Conservation (phyloP, 64 coral and sea anemone species). For the Montipora capricornis region DNA sequence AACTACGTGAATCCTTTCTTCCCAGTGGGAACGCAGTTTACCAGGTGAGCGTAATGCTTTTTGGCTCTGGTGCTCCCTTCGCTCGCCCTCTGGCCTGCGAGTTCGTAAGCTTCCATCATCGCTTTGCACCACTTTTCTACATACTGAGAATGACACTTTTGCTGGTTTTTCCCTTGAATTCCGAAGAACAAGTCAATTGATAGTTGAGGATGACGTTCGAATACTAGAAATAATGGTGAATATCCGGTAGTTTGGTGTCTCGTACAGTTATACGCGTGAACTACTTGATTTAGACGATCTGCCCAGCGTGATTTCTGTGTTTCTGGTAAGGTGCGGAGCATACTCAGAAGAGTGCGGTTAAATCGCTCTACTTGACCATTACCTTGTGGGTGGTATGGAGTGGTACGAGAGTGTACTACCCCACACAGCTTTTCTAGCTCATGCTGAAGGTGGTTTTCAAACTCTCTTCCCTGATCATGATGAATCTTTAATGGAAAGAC, state of each 20-base stretch:
- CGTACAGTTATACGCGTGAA: conserved; percentile 53
- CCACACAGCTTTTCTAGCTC: neutral
- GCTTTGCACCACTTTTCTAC: too few relatives aligned
- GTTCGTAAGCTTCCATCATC: too few relatives aligned
- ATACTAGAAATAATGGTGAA: neutral
- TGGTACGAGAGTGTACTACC: neutral
- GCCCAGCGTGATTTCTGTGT: conserved; percentile 39
- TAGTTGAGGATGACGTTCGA: neutral
- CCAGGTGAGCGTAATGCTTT: too few relatives aligned
- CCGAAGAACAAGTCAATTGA: neutral
- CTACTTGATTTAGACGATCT: conserved; percentile 29
- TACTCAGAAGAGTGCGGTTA: neutral
- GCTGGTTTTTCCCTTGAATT: too few relatives aligned
- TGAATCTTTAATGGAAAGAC: too few relatives aligned
- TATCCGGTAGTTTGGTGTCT: conserved; percentile 45
- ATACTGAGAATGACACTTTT: too few relatives aligned
- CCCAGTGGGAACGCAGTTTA: too few relatives aligned
- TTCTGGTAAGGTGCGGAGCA: conserved; percentile 55
- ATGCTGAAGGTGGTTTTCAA: too few relatives aligned
- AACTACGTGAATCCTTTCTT: too few relatives aligned
- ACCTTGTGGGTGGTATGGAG: neutral
- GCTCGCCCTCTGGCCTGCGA: too few relatives aligned
- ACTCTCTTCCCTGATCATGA: too few relatives aligned
- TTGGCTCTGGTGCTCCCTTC: too few relatives aligned
- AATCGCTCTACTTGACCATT: neutral